These are phyloP conservation scores for Drosophila villosipedis DNA, from an alignment of 2,888 invertebrate genomes.

Conservation along the genomic window DNA sequence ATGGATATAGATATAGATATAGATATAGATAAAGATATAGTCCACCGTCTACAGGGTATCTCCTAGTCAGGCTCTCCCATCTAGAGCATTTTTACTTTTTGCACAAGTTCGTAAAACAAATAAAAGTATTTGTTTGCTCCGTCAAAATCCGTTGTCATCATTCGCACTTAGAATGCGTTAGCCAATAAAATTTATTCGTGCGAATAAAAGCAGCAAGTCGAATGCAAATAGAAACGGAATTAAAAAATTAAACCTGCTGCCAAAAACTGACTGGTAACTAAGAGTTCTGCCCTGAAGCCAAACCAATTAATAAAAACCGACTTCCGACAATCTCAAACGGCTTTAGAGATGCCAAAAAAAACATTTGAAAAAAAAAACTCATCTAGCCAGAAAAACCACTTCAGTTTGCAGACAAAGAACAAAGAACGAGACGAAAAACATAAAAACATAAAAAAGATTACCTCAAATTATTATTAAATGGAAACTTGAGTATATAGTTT, in stretches of 20 bases:
- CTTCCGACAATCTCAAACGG: slow-evolving; percentile 42
- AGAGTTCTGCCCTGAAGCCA: slow-evolving; percentile 6
- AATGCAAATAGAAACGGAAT: slow-evolving; percentile 8
- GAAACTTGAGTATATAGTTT: slow-evolving; percentile 12
- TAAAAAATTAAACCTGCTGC: neutral
- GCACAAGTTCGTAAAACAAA: too few relatives aligned
- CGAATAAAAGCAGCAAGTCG: slow-evolving; percentile 7
- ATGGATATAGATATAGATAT: neutral
- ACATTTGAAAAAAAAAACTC: slow-evolving; percentile 39
- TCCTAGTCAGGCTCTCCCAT: neutral
- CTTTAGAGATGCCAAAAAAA: slow-evolving; percentile 29
- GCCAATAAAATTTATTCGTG: slow-evolving; percentile 11
- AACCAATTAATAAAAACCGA: neutral
- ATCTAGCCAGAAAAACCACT: slow-evolving; percentile 61
- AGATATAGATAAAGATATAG: neutral
- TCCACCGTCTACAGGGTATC: neutral
- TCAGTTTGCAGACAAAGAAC: slow-evolving; percentile 48
- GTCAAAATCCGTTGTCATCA: neutral
- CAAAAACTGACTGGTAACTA: neutral
- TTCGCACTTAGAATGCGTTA: slow-evolving; percentile 26
- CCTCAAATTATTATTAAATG: slow-evolving; percentile 21
- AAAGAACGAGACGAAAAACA: slow-evolving; percentile 34
- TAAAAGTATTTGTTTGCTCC: neutral
- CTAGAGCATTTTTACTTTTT: neutral
- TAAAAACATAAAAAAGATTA: slow-evolving; percentile 32